Evolutionary conservation across 2,888 invertebrate genomes (phyloP).

Genomic region (Campoletis raptor): DNA sequence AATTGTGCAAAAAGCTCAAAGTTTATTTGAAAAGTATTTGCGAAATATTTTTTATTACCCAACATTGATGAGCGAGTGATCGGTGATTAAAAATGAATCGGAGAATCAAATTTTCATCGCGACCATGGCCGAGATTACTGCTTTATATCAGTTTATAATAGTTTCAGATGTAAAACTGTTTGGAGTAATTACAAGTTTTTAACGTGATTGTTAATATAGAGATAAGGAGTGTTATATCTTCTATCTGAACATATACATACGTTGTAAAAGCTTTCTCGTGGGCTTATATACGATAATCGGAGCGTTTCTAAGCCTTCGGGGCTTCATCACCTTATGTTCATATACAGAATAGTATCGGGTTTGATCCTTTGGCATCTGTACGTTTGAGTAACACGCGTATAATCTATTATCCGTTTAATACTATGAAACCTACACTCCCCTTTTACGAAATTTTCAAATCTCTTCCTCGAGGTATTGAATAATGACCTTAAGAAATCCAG

Average conservation of each 20-base stretch:
- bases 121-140: too few species aligned
- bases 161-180: too few species aligned
- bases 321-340: slow-evolving; percentile 55
- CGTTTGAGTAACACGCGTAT: slow-evolving; percentile 34
- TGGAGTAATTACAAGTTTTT: too few species aligned
- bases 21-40: too few species aligned
- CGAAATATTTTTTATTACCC: too few species aligned
- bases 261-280: slow-evolving; percentile 26
- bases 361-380: slow-evolving; percentile 46
- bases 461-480: neutral
- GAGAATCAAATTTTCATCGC: too few species aligned
- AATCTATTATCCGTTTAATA: slow-evolving; percentile 40
- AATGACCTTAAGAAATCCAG: neutral
- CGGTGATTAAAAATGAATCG: too few species aligned
- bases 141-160: too few species aligned
- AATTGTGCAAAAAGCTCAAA: too few species aligned
- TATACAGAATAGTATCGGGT: slow-evolving; percentile 33
- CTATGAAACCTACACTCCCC: slow-evolving; percentile 1
- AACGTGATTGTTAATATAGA: too few species aligned
- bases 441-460: neutral
- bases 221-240: neutral
- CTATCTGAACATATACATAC: neutral
- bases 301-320: slow-evolving; percentile 49
- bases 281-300: slow-evolving; percentile 59
- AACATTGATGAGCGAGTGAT: too few species aligned